Base-by-base conservation (phyloP, 2,797 vertebrate species). In the Anguilla obscura region DNA sequence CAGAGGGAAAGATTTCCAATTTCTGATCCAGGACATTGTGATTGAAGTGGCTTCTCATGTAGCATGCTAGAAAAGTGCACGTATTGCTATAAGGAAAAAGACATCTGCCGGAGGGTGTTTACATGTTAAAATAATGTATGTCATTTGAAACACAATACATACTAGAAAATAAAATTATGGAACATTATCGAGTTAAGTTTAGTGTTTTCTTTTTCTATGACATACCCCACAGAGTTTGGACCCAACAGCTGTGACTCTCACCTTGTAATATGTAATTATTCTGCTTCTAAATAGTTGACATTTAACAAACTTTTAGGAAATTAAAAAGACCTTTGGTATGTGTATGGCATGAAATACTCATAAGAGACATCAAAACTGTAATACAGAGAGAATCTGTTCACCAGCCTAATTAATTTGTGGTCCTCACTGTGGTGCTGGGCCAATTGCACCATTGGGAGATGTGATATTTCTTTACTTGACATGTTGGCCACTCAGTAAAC, bases 1-100 rank as follows among this genome's bases (percentile, higher is more conserved):
- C 91, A 92, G 91, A 90, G 92, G 88, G 76, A 90, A 92, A 89
- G 86, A 89, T 93, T 89, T 89, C 89, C 89, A 88, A 90, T 93
- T 95, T 93, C 91, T 92, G 84, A 27, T 83, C 90, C 92, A 92
- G 90, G 93, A 89, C 85, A 89, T 93, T 89, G 84, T 69, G 90
- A 93, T 94, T 92, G 88, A 90, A 91, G 33, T 36, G 56, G 76
- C 76, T 79, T 84, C 83, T 74, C 74, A 85, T 84, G 88, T 86
- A 84, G 79, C 88, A 12, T 84, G 56, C 54, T 86, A 87, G 56
- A 40, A 82, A 83, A 76, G 66, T 85, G 45, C 71, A 71, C 85
- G 89, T 85, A 89, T 90, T 88, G 58, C 80, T 52, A 40, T 33
- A 16, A 50, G 45, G 18, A 82, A 82, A 50, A 12, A 82, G 79